phyloP scores from a whole-genome alignment of 2,888 invertebrate species.

The Furcula furcula region DNA sequence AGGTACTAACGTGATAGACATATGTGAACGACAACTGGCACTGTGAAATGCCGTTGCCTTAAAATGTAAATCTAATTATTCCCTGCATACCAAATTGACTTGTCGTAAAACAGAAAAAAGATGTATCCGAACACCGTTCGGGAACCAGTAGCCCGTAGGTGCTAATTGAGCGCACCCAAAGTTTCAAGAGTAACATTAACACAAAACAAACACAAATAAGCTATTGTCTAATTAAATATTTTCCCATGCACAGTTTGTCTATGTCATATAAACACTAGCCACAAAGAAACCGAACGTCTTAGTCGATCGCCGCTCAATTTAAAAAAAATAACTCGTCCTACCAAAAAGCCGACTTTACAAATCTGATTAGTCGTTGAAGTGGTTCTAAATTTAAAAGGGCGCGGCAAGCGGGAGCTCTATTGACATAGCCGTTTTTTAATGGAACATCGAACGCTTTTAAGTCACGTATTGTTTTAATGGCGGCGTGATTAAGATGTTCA shows the following conservation, averaged over 20 bases:
- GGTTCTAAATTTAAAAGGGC: slow-evolving; percentile 77
- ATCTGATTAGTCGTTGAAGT: slow-evolving; percentile 76
- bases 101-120: slow-evolving; percentile 60
- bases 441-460: slow-evolving; percentile 59
- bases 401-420: slow-evolving; percentile 52
- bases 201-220: slow-evolving; percentile 79
- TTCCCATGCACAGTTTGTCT: slow-evolving; percentile 67
- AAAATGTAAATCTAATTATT: slow-evolving; percentile 2
- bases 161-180: slow-evolving; percentile 67
- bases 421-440: slow-evolving; percentile 55
- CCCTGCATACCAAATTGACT: slow-evolving; percentile 52
- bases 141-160: slow-evolving; percentile 66
- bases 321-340: slow-evolving; percentile 33
- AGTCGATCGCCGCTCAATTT: slow-evolving; percentile 50
- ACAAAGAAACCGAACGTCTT: slow-evolving; percentile 62
- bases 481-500: slow-evolving; percentile 62
- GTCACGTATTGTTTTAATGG: slow-evolving; percentile 61
- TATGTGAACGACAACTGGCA: too few relatives aligned
- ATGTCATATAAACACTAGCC: slow-evolving; percentile 48
- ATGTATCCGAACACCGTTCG: slow-evolving; percentile 32
- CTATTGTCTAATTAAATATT: slow-evolving; percentile 81
- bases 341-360: slow-evolving; percentile 70
- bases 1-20: too few relatives aligned
- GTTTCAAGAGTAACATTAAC: slow-evolving; percentile 75
- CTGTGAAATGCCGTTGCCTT: neutral